Base-by-base conservation (phyloP, 1,140 invertebrate species). In the Scylla paramamosain region DNA sequence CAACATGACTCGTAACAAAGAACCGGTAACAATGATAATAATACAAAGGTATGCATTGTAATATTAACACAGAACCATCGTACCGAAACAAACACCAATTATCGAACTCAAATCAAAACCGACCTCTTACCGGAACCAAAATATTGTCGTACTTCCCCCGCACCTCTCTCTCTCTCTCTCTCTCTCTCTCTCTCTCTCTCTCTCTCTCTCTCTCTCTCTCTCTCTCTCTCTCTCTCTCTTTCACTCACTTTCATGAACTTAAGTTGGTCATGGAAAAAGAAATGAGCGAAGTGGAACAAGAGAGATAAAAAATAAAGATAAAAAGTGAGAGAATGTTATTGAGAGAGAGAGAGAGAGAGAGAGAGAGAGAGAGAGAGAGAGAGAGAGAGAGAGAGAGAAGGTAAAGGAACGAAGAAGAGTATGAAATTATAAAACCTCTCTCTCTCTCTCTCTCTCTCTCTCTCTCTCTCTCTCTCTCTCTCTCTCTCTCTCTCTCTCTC, bases 201-300 rank as follows among this genome's bases (percentile, higher is more conserved):
- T 25, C 45, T 45, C 45, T 45, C 46, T 46, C 29, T 91, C 25
- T 91, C 89, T 91, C 89, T 91, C 89, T 91, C 89, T 91, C 89
- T 91, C 89, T 91, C 89, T 91, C 89, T 91, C 89, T 91, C 39
- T 91, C 89, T 87, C 86, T 87, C 86, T 87, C 86, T 87, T 29
- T 87, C 86, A 59, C 39, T 91, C 89, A 59, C 45, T 91, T 45
- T 52, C n/a, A n/a, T n/a, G n/a, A n/a, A n/a, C 77, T 89, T 28
- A 39, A 6, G 6, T 6, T 39, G 6, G 39, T 39, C 39, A 39
- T n/a, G 39, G 39, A 2, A 39, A 39, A 39, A 88, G 31, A 1
- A 46, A 88, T 7, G 45, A n/a, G n/a, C 16, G 29, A 25, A 46
- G 45, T 20, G n/a, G 86, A 32, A 46, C 14, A 28, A 31, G 86